Base-by-base conservation (phyloP, 2,888 invertebrate species). In the Marronus borbonicus region DNA sequence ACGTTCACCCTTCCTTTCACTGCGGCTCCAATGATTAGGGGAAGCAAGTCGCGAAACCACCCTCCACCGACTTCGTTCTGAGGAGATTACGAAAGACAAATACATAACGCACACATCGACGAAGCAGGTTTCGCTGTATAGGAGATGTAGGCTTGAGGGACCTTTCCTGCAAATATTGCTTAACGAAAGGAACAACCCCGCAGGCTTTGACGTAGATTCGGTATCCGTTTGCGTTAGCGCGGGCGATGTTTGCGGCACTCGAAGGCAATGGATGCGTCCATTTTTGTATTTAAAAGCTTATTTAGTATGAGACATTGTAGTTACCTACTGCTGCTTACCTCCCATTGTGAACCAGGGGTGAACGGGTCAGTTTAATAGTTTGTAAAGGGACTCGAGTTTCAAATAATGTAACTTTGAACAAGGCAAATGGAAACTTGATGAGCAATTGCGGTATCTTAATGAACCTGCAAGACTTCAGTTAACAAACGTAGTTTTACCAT, bases 1-100 rank as follows among this genome's bases (percentile, higher is more conserved):
- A 72, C 72, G 72, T 58, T 72, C 72, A 58, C 72, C 39, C 72
- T 72, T 72, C 72, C 58, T 72, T 58, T 72, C 58, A 36, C 28
- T 36, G 60, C 72, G 72, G 58, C 12, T 58, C 58, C 58, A 36
- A 72, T 58, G 60, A 72, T 72, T 72, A 72, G 39, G 72, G 58
- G 52, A 69, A 49, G 44, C 10, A 58, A 28, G 58, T 58, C 72
- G 36, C 58, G 58, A 72, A 55, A 20, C 58, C 72, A n/a, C 39
- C 31, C 55, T 4, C 72, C 72, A 24, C 28, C 72, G 72, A 58
- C 58, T 58, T 68, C 50, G 50, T 68, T 68, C 12, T 24, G 49
- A 20, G 68, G 28, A 62, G 44, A 68, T 68, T 68, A 68, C 14
- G 10, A 36, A 50, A 50, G 68, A 50, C 68, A 68, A 50, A 28